Evolutionary conservation across 2,113 vertebrate genomes (phyloP).

Genomic region (Nansenia antarctica): DNA sequence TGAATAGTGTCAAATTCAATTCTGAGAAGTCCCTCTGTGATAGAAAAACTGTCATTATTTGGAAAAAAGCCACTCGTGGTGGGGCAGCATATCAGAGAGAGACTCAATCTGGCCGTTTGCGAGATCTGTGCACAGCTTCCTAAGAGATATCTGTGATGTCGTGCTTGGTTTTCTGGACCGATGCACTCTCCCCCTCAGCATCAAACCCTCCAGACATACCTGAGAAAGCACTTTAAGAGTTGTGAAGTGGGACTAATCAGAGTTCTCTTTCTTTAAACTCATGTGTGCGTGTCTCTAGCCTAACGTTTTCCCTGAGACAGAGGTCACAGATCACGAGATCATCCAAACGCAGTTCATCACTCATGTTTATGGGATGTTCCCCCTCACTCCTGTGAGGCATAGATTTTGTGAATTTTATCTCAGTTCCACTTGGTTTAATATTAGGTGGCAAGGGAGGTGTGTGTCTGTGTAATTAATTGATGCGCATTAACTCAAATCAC

Average conservation of each 20-base stretch:
- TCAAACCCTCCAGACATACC: conserved; percentile 50
- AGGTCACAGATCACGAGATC: conserved; percentile 38
- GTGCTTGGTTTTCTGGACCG: conserved; percentile 28
- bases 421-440: conserved; percentile 43
- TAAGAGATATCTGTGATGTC: conserved; percentile 31
- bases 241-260: conserved; percentile 49
- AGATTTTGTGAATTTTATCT: conserved; percentile 42
- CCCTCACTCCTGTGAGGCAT: conserved; percentile 25
- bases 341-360: conserved; percentile 39
- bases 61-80: conserved; percentile 25
- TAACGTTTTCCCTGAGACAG: conserved; percentile 30
- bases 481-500: too few species aligned
- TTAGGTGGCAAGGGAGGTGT: conserved; percentile 18
- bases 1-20: conserved; percentile 52
- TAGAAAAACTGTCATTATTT: conserved; percentile 48
- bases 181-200: conserved; percentile 41
- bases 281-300: conserved; percentile 19
- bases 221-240: conserved; percentile 41
- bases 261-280: conserved; percentile 46
- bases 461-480: conserved; percentile 39
- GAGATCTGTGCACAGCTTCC: conserved; percentile 23
- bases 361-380: conserved; percentile 29
- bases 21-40: conserved; percentile 30
- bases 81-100: conserved; percentile 35
- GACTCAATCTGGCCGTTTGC: conserved; percentile 24